phyloP scores from a whole-genome alignment of 92 coral and sea anemone species.

The Parazoanthus atlanticus region DNA sequence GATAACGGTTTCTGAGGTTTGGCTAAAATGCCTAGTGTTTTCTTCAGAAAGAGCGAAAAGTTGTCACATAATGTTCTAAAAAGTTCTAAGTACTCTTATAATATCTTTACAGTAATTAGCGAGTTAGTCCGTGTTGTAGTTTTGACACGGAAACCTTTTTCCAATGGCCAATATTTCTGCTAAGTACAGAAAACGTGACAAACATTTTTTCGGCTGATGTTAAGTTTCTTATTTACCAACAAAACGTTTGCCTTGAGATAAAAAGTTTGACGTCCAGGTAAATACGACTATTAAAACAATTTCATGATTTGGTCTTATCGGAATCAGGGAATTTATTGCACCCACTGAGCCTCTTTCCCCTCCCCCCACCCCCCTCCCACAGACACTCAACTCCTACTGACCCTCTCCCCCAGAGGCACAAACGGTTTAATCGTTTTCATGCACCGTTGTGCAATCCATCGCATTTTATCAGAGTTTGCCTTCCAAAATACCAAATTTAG shows the following conservation, averaged over 20 bases:
- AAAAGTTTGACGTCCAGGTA: background rate
- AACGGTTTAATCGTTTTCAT: too few species aligned
- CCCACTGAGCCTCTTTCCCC: background rate
- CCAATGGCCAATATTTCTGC: background rate
- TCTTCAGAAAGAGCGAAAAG: background rate
- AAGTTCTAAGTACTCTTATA: too few species aligned
- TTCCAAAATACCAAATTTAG: too few species aligned
- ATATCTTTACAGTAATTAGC: too few species aligned
- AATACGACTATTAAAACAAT: too few species aligned
- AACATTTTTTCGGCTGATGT: too few species aligned
- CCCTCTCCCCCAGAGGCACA: background rate
- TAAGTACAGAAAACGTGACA: too few species aligned
- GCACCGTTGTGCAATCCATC: too few species aligned
- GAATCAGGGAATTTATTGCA: background rate
- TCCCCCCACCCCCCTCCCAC: too few species aligned
- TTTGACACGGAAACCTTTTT: background rate
- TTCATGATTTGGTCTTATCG: background rate
- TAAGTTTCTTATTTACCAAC: background rate
- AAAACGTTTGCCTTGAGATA: background rate
- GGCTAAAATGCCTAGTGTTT: background rate
- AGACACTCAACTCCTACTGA: too few species aligned
- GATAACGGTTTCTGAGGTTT: background rate
- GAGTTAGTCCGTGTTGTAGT: background rate
- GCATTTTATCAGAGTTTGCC: too few species aligned
- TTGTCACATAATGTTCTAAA: background rate